phyloP scores from a whole-genome alignment of 1,140 invertebrate species.

The Melitaea cinxia region DNA sequence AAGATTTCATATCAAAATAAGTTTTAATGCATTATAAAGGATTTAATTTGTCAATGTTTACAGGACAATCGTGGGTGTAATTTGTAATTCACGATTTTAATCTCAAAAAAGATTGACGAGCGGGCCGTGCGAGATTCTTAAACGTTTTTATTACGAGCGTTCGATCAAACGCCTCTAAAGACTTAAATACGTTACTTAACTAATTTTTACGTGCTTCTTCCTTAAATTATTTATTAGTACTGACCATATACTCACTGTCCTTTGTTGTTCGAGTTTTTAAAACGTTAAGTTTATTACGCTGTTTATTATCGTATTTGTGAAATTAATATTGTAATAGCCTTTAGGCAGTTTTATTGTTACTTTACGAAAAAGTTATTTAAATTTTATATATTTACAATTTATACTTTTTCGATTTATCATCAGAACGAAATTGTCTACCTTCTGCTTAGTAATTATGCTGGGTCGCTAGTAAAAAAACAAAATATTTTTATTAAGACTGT shows the following conservation, averaged over 20 bases:
- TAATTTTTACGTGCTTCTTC: neutral
- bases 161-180: neutral
- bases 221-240: neutral
- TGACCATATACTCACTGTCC: neutral
- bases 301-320: no score
- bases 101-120: conserved; percentile 32
- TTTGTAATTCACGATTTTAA: conserved; percentile 24
- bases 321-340: no score
- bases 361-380: neutral
- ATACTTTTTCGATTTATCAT: no score
- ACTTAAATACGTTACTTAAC: neutral
- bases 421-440: no score
- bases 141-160: conserved; percentile 10
- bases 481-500: no score
- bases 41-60: conserved; percentile 31
- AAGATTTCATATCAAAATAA: conserved; percentile 1
- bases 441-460: no score
- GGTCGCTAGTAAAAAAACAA: no score
- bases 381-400: neutral
- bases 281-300: neutral
- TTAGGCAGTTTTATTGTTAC: no score
- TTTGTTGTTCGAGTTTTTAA: neutral
- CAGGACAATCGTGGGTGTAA: conserved; percentile 24
- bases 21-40: conserved; percentile 18
- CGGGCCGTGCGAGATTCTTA: conserved; percentile 4